These are phyloP conservation scores for Zenarchopterus dispar DNA, from an alignment of 2,797 vertebrate genomes.

Conservation along the genomic window DNA sequence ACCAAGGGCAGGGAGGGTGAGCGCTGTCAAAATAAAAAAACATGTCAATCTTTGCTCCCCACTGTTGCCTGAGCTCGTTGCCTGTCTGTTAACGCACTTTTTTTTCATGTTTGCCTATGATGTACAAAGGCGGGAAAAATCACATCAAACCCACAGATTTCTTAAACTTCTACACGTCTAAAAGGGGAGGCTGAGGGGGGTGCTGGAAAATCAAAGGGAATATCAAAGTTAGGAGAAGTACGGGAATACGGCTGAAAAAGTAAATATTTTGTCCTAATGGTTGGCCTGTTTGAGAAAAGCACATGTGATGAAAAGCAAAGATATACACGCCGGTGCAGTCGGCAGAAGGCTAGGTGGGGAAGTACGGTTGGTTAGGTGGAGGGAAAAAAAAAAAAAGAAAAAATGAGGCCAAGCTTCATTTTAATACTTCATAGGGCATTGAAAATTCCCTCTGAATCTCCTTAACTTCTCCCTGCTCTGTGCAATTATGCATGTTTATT, in stretches of 20 bases:
- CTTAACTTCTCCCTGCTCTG: conserved; percentile 70
- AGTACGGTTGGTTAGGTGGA: conserved; percentile 47
- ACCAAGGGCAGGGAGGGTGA: conserved; percentile 73
- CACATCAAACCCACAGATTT: conserved; percentile 74
- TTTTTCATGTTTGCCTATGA: conserved; percentile 76
- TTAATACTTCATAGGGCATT: conserved; percentile 80
- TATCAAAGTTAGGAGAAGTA: conserved; percentile 77
- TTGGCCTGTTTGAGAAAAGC: conserved; percentile 63
- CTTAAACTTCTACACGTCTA: conserved; percentile 69
- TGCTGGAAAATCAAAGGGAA: conserved; percentile 77
- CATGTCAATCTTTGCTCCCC: conserved; percentile 79
- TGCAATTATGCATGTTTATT: conserved; percentile 83
- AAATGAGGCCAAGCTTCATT: conserved; percentile 63
- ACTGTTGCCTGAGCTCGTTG: conserved; percentile 69
- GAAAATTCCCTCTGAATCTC: conserved; percentile 80
- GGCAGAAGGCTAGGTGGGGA: conserved; percentile 62
- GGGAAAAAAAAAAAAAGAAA: conserved; percentile 19
- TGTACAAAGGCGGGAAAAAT: conserved; percentile 82
- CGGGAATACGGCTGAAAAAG: conserved; percentile 65
- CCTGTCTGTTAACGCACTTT: conserved; percentile 72
- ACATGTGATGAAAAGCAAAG: conserved; percentile 55
- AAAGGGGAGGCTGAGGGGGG: conserved; percentile 35
- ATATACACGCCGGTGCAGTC: conserved; percentile 40
- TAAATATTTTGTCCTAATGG: conserved; percentile 79
- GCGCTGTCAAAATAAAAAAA: conserved; percentile 81